phyloP scores from a whole-genome alignment of 1,140 invertebrate genomes.

The Chlorops oryzae region DNA sequence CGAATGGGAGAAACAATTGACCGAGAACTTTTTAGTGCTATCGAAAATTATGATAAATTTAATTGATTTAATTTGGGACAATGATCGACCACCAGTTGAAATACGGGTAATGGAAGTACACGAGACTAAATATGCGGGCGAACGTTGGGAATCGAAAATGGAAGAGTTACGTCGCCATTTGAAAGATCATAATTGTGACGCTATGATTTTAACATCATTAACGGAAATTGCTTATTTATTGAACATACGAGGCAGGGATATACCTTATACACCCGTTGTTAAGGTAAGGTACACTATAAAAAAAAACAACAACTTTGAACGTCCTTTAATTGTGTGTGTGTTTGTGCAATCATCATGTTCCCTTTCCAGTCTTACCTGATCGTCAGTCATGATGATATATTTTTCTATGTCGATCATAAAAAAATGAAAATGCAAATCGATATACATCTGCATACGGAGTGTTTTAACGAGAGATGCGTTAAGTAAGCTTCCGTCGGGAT shows the following conservation, averaged over 20 bases:
- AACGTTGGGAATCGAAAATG: constrained; percentile 68
- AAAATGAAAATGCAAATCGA: constrained; percentile 55
- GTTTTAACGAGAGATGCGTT: constrained; percentile 58
- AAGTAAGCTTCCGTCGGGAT: no score
- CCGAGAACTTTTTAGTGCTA: constrained; percentile 53
- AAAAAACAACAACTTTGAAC: no score
- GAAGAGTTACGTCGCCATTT: constrained; percentile 61
- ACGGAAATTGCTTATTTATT: constrained; percentile 93
- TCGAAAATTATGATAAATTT: constrained; percentile 66
- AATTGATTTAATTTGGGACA: constrained; percentile 75
- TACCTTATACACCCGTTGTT: constrained; percentile 81
- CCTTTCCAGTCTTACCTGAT: constrained; percentile 60
- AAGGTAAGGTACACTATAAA: constrained; percentile 39
- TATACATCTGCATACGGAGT: constrained; percentile 53
- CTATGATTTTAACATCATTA: constrained; percentile 78
- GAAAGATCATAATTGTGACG: constrained; percentile 59
- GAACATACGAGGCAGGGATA: constrained; percentile 88
- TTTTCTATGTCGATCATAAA: constrained; percentile 57
- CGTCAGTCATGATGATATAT: constrained; percentile 57
- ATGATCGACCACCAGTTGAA: constrained; percentile 53
- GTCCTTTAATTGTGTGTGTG: no score
- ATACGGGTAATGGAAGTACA: constrained; percentile 54
- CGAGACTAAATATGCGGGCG: constrained; percentile 45
- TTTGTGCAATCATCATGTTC: not conserved
- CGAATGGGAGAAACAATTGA: constrained; percentile 53